Base-by-base conservation (phyloP, 2,888 invertebrate genomes). In the Drosophila mayaguana region DNA sequence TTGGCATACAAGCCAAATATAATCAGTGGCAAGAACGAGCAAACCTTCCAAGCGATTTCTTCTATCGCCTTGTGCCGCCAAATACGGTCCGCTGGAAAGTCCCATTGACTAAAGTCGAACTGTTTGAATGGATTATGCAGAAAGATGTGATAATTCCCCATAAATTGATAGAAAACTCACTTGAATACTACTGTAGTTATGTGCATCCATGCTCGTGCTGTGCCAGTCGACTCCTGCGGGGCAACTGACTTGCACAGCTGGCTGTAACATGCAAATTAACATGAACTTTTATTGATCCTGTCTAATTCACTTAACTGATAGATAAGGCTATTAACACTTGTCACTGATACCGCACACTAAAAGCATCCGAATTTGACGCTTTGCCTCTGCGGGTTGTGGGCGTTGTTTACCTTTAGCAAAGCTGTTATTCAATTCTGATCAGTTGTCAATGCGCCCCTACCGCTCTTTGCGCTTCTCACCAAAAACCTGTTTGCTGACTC, bases 1-100 rank as follows among this genome's bases (percentile, higher is more conserved):
- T 97, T 97, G 4, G 95, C 95, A 71, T 95, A 93, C 36, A 96
- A 93, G 3, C 96, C 97, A 57, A 94, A 92, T 6, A 95, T 63
- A 5, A 96, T 95, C 0, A 96, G 92, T 0, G 95, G 93, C 1
- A 95, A 72, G 92, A 96, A 95, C 0, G 94, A 93, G 1, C 93
- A 91, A 0, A 94, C 92, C 92, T 96, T 96, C 54, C 95, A 81
- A 1, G 94, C 93, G 1, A 96, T 94, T 90, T 96, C 95, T 81
- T 93, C 93, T 0, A 93, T 78, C 14, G 95, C 94, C 63, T 94
- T 94, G 9, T 95, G 93, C 56, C 94, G 91, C 96, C 96, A 96
- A 81, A 96, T 94, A 7, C 94, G 94, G 67, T 95, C 95, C 4
- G 95, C 95, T 0, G 92, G 92, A 28, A 92, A 92, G 54, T 92